phyloP scores from a whole-genome alignment of 2,888 invertebrate species.

The Erannis defoliaria region DNA sequence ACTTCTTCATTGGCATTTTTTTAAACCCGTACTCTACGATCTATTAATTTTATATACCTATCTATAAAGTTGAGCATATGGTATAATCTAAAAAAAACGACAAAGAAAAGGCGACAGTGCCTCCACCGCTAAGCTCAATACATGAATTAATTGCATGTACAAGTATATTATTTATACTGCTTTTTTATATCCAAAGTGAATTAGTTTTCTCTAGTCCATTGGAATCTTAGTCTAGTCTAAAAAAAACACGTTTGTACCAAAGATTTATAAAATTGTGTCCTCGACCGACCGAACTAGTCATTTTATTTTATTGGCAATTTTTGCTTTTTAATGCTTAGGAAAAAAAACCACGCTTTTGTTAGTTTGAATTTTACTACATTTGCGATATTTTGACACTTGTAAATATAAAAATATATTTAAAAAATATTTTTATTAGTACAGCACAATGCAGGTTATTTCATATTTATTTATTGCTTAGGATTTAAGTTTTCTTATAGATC shows the following conservation, averaged over 20 bases:
- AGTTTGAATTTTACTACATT: background rate
- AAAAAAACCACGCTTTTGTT: background rate
- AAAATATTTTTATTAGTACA: conserved; percentile 47
- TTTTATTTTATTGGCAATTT: conserved; percentile 41
- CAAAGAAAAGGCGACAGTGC: background rate
- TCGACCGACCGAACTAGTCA: conserved; percentile 78
- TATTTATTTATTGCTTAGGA: conserved; percentile 58
- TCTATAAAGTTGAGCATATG: background rate
- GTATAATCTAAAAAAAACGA: too few relatives aligned
- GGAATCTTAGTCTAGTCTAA: conserved; percentile 61
- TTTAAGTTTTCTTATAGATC: conserved; percentile 58
- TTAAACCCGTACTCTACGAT: background rate
- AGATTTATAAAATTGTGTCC: conserved; percentile 58
- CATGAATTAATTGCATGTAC: background rate
- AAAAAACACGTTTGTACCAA: conserved; percentile 57
- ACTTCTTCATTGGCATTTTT: background rate
- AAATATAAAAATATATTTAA: background rate
- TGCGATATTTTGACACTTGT: conserved; percentile 11
- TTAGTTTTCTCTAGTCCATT: conserved; percentile 44
- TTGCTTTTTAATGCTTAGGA: conserved; percentile 4
- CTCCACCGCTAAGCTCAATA: background rate
- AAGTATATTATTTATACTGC: background rate
- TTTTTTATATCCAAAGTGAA: conserved; percentile 49
- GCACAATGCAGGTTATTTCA: conserved; percentile 67
- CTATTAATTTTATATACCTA: too few relatives aligned